A percentile compares a stretch with the other conserved stretches of the same genome.
These are phyloP conservation scores for Diarsia rubi DNA, from an alignment of 2,888 invertebrate species.

Conservation along the genomic window DNA sequence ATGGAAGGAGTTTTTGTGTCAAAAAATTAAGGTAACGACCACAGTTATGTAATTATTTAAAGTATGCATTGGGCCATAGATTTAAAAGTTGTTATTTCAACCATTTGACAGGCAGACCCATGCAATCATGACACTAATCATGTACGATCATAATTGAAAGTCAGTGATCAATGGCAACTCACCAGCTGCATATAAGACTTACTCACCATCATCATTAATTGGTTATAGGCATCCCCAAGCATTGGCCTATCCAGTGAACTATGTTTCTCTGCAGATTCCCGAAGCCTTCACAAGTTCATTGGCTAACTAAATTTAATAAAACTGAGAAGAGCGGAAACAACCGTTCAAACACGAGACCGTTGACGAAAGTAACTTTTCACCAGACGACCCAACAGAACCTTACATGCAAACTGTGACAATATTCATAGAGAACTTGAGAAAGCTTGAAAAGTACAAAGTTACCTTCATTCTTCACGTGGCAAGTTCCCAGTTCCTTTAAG, in stretches of 20 bases:
- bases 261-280: background rate
- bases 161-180: background rate
- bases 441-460: constrained; percentile 29
- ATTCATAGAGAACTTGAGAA: background rate
- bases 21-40: no score
- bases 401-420: background rate
- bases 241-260: background rate
- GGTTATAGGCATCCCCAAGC: background rate
- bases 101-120: background rate
- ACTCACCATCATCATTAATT: background rate
- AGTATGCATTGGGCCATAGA: background rate
- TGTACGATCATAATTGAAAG: background rate
- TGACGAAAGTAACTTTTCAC: background rate
- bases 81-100: background rate
- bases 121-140: background rate
- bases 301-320: background rate
- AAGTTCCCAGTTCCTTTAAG: constrained; percentile 19
- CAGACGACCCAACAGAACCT: background rate
- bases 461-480: background rate
- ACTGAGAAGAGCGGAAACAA: no score
- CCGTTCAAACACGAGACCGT: no score
- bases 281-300: background rate
- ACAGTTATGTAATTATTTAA: background rate
- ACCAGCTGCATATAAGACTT: background rate
- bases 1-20: no score